Percentiles rank a stretch among this genome's conserved stretches.
phyloP scores from a whole-genome alignment of 1,140 invertebrate genomes.

The Heliconius hermathena region DNA sequence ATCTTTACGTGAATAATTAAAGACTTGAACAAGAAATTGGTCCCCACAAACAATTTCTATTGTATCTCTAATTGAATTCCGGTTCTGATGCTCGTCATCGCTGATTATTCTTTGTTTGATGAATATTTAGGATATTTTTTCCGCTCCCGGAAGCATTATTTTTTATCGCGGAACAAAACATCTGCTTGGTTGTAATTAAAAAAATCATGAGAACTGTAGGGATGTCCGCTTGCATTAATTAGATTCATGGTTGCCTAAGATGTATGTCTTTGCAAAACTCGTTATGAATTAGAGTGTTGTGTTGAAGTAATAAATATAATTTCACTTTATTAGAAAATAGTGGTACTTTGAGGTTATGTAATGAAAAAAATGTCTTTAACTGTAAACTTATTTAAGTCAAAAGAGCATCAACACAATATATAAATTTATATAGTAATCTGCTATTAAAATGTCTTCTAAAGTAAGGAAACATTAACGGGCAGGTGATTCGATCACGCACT shows the following conservation, averaged over 20 bases:
- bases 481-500: conserved; percentile 41
- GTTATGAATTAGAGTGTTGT: conserved; percentile 23
- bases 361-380: no score
- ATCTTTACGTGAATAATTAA: conserved; percentile 73
- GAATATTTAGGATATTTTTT: conserved; percentile 69
- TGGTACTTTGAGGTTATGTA: background rate
- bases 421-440: conserved; percentile 22
- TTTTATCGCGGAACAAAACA: conserved; percentile 68
- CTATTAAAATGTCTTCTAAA: conserved; percentile 32
- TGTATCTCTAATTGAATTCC: conserved; percentile 77
- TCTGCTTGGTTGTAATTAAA: conserved; percentile 75
- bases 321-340: background rate
- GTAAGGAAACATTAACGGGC: conserved; percentile 34
- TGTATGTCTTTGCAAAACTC: conserved; percentile 30
- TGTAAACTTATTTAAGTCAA: background rate
- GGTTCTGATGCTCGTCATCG: conserved; percentile 75
- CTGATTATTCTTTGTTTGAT: conserved; percentile 74
- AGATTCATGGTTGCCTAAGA: conserved; percentile 39
- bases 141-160: conserved; percentile 57
- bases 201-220: conserved; percentile 75
- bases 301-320: background rate
- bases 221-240: conserved; percentile 64
- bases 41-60: conserved; percentile 71
- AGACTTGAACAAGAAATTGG: conserved; percentile 63
- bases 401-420: conserved; percentile 13